phyloP scores from a whole-genome alignment of 2,888 invertebrate species.

The Agrochola lychnidis region DNA sequence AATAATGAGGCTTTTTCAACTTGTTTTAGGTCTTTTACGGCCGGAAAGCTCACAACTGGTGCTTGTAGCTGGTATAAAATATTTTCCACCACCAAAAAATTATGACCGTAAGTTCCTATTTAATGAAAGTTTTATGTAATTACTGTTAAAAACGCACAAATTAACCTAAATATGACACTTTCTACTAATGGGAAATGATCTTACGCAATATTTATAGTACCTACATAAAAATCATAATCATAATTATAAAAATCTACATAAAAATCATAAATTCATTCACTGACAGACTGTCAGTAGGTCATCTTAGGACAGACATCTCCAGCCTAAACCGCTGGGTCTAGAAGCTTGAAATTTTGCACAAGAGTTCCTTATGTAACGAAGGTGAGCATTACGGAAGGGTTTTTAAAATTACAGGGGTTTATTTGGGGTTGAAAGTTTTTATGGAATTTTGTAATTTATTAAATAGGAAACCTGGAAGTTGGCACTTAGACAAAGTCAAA shows the following conservation, averaged over 20 bases:
- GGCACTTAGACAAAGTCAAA: no score
- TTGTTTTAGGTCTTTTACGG: slow-evolving; percentile 77
- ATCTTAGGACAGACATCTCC: neutral
- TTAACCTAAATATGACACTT: neutral
- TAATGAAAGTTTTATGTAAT: neutral
- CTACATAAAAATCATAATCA: neutral
- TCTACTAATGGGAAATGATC: neutral
- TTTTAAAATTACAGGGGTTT: neutral
- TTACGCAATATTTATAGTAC: no score
- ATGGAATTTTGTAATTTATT: no score
- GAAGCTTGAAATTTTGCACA: neutral
- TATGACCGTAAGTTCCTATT: slow-evolving; percentile 91
- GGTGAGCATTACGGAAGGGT: neutral
- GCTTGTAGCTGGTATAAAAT: slow-evolving; percentile 91
- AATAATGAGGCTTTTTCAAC: neutral
- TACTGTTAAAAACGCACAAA: neutral
- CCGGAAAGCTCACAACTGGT: slow-evolving; percentile 77
- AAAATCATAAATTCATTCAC: neutral
- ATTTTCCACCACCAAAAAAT: slow-evolving; percentile 92
- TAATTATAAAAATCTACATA: no score
- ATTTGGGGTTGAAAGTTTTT: no score
- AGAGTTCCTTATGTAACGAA: neutral
- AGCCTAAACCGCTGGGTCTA: neutral
- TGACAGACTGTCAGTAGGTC: neutral
- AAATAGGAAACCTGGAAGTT: no score